Evolutionary conservation across 2,797 vertebrate genomes (phyloP), one percentile per base, ranked within the genome.

Genomic region (Miichthys miiuy): DNA sequence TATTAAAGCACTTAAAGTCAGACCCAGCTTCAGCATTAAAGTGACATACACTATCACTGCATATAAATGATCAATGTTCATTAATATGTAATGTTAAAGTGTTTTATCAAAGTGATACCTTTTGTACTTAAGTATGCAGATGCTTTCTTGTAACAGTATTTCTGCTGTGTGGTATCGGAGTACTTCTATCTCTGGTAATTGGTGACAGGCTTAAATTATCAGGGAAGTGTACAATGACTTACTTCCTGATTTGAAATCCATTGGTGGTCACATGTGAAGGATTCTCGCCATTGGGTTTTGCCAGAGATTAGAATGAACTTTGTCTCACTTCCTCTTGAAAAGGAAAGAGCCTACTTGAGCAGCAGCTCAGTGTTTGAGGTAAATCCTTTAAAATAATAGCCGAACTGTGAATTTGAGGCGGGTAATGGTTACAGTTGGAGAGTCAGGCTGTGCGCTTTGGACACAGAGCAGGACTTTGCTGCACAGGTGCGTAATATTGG

Each of bases 291-390:
- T 47, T 86, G 85, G 57, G 62, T 63, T 85, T 81, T 75, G 70
- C 52, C 20, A 14, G 77, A 85, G 79, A 89, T 80, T 46, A 86
- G 57, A 90, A 66, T 86, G 90, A 94, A 94, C 94, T 94, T 94
- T 92, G 91, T 83, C 76, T 92, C 79, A 60, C 82, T 93, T 92
- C 89, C 92, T 90, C 81, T 38, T 80, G 0, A 17, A 4, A 30
- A 34, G 8, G 27, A 34, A 73, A 44, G 25, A 6, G 2, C 9
- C 0, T 0, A 20, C 23, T 50, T 44, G 0, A 17, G 38, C 4
- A 44, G 6, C 1, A 0, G 23, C 10, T 55, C 14, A 5, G 7
- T 8, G 0, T 42, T 58, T 38, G 34, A 9, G 34, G 34, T 9
- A 38, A 9, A 38, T 38, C 34, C 34, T 38, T 9, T 9, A 2